Evolutionary conservation across 2,797 vertebrate species (phyloP), one percentile per base, ranked within the genome.

Genomic region (Nannoperca australis): DNA sequence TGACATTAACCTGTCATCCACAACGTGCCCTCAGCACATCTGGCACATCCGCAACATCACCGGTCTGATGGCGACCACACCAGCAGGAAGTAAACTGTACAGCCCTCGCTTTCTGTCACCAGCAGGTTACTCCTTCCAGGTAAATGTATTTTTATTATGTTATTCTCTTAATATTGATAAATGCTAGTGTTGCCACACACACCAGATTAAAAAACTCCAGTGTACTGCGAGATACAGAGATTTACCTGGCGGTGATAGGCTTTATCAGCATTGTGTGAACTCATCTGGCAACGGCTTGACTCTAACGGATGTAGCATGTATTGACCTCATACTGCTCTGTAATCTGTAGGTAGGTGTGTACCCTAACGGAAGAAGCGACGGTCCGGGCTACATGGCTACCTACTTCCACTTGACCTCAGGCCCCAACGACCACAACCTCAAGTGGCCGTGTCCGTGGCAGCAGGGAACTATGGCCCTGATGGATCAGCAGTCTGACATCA

Each of bases 381-480:
- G 47, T 12, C 84, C 79, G 0, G 88, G 79, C 6, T 89, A 93
- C 38, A 86, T 96, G 79, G 96, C 44, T 13, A 88, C 95, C 18
- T 96, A 92, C 86, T 89, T 97, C 59, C 50, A 95, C 78, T 91
- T 97, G 76, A 95, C 96, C 69, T 97, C 96, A 45, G 96, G 97
- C 64, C 92, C 91, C 73, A 94, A 97, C 0, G 96, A 98, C 56
- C 81, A 95, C 70, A 59, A 60, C 0, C 91, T 98, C 53, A 80
- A 95, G 73, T 98, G 97, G 97, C 97, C 97, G 0, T 97, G 97
- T 83, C 92, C 96, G 0, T 98, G 97, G 96, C 95, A 95, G 60
- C 97, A 97, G 92, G 94, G 66, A 38, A 97, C 96, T 7, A 94
- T 97, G 87, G 82, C 89, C 51, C 89, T 98, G 70, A 94, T 98